Evolutionary conservation across 2,888 invertebrate species (phyloP).

Genomic region (Pheosia gnoma): DNA sequence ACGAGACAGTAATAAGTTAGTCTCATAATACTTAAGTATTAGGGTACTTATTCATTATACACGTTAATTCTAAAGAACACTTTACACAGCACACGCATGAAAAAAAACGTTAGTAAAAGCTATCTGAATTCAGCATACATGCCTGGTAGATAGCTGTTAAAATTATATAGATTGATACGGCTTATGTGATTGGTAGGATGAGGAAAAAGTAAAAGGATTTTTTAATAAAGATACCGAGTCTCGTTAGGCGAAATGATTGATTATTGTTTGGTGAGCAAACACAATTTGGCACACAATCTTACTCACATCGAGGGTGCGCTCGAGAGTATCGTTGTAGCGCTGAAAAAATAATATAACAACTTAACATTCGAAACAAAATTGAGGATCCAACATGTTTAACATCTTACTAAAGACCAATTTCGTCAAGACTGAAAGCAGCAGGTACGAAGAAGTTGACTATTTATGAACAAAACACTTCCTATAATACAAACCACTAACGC

Average conservation of each 20-base stretch:
- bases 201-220: slow-evolving; percentile 20
- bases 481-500: too few relatives aligned
- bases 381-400: neutral
- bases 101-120: neutral
- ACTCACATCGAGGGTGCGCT: slow-evolving; percentile 72
- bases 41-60: too few relatives aligned
- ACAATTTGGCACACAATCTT: slow-evolving; percentile 59
- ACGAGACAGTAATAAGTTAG: too few relatives aligned
- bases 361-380: neutral
- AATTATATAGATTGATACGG: slow-evolving; percentile 25
- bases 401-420: neutral
- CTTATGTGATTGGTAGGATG: slow-evolving; percentile 17
- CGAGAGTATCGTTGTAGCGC: slow-evolving; percentile 48
- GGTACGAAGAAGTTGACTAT: too few relatives aligned
- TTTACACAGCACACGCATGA: neutral
- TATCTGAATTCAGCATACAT: neutral
- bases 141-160: slow-evolving; percentile 12
- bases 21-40: too few relatives aligned
- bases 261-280: slow-evolving; percentile 69
- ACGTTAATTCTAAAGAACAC: neutral
- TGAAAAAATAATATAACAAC: slow-evolving; percentile 29
- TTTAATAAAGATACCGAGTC: slow-evolving; percentile 27
- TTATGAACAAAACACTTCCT: too few relatives aligned
- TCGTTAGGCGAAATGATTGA: slow-evolving; percentile 59
- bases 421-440: too few relatives aligned